Base-by-base conservation (phyloP, 2,888 invertebrate genomes). In the Drosophila formosana region DNA sequence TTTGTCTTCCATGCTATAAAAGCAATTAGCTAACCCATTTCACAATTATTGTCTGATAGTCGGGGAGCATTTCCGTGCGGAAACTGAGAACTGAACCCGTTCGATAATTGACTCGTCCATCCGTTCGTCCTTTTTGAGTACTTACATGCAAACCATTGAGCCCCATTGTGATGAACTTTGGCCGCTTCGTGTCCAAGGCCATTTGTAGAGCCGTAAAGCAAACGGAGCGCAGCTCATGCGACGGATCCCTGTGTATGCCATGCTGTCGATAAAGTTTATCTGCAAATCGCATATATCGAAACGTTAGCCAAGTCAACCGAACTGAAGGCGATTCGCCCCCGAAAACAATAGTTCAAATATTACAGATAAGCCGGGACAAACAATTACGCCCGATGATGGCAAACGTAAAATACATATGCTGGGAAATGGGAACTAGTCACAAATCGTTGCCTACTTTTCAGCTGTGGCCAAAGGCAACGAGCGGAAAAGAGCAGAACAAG, bases 81-180 rank as follows among this genome's bases (percentile, higher is more conserved):
- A 76, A 53, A 61, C 37, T n/a, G 34, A 7, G 49, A 58, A 49
- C 18, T 18, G 39, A 41, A 41, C 11, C 46, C 65, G 65, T 76
- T 74, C 75, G 32, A 76, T 76, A 76, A 69, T 74, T 69, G 79
- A 62, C 64, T 61, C 39, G 60, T 55, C 64, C 65, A 60, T 18
- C 55, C 23, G 39, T 49, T 26, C 23, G 49, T n/a, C 5, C 34
- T 11, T 11, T 55, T 49, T 56, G 45, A 25, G 52, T 72, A 94
- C 95, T 93, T 93, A 98, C 98, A 93, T 98, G 98, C 90, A 98
- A 95, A 76, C 98, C 98, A 90, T 96, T 96, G 46, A 98, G 93
- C 8, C 97, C 97, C 91, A 95, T 95, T 43, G 96, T 94, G 66
- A 97, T 95, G 77, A 98, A 95, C 92, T 97, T 97, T 87, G 96